Evolutionary conservation across 2,797 vertebrate species (phyloP).

Genomic region (Perodicticus potto): DNA sequence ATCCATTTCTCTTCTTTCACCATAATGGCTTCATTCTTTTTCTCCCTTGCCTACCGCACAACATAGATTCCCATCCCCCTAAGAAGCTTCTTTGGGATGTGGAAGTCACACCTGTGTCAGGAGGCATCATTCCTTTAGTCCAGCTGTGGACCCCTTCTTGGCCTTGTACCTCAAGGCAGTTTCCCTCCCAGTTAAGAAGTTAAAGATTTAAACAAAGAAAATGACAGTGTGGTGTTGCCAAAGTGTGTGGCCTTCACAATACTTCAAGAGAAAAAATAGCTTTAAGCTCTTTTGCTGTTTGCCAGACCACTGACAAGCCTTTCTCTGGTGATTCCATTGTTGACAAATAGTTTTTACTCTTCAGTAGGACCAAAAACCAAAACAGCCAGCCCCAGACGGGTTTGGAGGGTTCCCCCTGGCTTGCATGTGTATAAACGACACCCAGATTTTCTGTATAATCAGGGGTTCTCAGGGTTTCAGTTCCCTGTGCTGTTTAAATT

Average conservation of each 20-base stretch:
- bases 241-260: background rate
- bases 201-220: background rate
- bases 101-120: background rate
- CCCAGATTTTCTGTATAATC: constrained; percentile 2
- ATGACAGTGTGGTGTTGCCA: background rate
- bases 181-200: background rate
- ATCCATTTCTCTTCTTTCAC: background rate
- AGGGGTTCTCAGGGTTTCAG: constrained; percentile 6
- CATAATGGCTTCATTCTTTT: background rate
- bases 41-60: background rate
- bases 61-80: background rate
- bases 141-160: background rate
- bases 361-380: background rate
- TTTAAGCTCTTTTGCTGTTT: constrained; percentile 10
- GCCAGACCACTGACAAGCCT: background rate
- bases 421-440: background rate
- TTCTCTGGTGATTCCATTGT: background rate
- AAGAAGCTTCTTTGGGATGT: background rate
- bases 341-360: constrained; percentile 51
- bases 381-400: background rate
- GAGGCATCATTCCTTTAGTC: background rate
- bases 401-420: constrained; percentile 13
- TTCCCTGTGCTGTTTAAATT: constrained; percentile 40
- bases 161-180: background rate
- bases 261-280: background rate